A percentile compares a stretch with the other conserved stretches of the same genome.
Conservation (phyloP, 2,888 invertebrate genomes). For the Capitulum mitella region DNA sequence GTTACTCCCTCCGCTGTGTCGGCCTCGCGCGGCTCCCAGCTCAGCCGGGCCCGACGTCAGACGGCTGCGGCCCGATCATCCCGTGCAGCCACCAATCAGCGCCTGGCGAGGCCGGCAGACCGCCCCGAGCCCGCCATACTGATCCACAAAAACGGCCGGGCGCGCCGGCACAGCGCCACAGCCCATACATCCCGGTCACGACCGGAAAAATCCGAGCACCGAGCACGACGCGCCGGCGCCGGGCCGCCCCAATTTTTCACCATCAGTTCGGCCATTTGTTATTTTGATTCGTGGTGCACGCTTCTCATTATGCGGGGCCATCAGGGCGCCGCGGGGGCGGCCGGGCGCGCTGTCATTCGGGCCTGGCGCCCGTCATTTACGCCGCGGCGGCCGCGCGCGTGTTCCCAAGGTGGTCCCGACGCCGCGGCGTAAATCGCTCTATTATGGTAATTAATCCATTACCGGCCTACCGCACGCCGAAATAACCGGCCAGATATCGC, state of each 20-base stretch:
- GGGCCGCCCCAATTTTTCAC: constrained; percentile 11
- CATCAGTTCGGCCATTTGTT: constrained; percentile 19
- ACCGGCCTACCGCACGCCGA: neutral
- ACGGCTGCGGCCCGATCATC: too few species aligned
- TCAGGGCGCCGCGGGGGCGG: neutral
- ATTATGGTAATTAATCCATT: constrained; percentile 27
- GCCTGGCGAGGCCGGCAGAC: too few species aligned
- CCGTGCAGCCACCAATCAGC: too few species aligned
- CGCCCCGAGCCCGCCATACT: too few species aligned
- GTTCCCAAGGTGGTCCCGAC: neutral
- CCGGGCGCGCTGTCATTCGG: neutral
- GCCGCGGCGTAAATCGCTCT: constrained; percentile 17
- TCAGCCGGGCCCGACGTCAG: too few species aligned
- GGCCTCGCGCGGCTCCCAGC: too few species aligned
- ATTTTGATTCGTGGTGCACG: constrained; percentile 17
- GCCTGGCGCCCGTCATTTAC: neutral
- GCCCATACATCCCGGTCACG: neutral
- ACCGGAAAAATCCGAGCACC: neutral
- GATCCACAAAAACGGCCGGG: too few species aligned
- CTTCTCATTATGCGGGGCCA: neutral
- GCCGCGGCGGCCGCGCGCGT: neutral
- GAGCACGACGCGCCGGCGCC: neutral
- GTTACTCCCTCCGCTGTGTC: too few species aligned
- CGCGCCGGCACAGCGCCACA: too few species aligned
- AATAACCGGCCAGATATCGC: neutral